These are phyloP conservation scores for Lynx canadensis DNA, from an alignment of 2,113 vertebrate species.

Conservation along the genomic window DNA sequence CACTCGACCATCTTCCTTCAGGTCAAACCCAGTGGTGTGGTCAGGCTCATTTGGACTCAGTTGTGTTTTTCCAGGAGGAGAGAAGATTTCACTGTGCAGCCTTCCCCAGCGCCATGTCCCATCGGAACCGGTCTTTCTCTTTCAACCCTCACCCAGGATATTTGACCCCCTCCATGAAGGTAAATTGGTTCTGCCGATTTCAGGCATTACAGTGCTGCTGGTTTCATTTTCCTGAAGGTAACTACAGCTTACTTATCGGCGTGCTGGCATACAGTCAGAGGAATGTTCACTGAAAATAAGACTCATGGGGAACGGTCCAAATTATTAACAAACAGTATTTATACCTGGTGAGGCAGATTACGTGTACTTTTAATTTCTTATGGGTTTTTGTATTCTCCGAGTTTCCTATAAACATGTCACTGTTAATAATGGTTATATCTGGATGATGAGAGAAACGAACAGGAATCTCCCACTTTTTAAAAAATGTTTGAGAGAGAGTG, in stretches of 20 bases:
- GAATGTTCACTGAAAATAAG: too few species aligned
- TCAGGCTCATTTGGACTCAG: background rate
- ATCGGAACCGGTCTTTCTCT: constrained; percentile 90
- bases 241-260: background rate
- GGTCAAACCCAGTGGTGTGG: background rate
- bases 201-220: too few species aligned
- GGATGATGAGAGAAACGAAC: background rate
- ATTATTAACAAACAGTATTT: background rate
- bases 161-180: constrained; percentile 93
- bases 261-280: background rate
- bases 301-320: background rate
- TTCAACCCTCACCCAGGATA: constrained; percentile 90
- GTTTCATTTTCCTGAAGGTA: background rate
- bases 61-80: constrained; percentile 90
- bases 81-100: constrained; percentile 91
- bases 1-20: background rate
- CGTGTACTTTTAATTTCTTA: background rate
- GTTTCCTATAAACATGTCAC: background rate
- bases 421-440: background rate
- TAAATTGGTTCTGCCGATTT: constrained; percentile 75
- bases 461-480: background rate
- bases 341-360: background rate
- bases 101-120: constrained; percentile 85
- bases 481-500: too few species aligned
- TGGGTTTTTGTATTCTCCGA: background rate